Base-by-base conservation (phyloP, 30 jellyfish, hydroid and myxozoan species). In the Turritopsis rubra region DNA sequence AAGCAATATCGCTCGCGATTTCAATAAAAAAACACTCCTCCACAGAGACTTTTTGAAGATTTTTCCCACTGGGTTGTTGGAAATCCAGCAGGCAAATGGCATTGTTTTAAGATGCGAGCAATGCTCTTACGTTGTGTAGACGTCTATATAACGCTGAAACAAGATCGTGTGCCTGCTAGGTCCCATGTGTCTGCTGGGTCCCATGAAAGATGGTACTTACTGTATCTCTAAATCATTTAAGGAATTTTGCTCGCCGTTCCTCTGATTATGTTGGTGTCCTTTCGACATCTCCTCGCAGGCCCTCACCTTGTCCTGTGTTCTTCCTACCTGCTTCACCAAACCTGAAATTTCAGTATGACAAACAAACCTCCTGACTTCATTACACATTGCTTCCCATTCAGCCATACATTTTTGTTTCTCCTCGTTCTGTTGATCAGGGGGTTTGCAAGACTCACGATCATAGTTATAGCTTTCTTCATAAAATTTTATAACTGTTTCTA, bases 391-490 rank as follows among this genome's bases (percentile, higher is more conserved):
- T 68, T 16, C 30, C 77, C 77, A 68, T 68, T 68, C 77, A 16
- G 28, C 16, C 77, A 68, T 7, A 19, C 28, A 68, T n/a, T 27
- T 9, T 1, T 23, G 31, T 27, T 68, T 27, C 19, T 68, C 77
- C 21, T 7, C 21, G 9, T 17, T 68, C 31, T n/a, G 77, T 41
- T 41, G 60, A 27, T 68, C 77, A 68, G 77, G 28, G 31, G 28
- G 28, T 68, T 68, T 68, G 21, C 30, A 68, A 68, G 19, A 68
- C 19, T 68, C 31, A n/a, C 9, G 30, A 19, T 68, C 77, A 27
- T 27, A 68, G 16, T 68, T 68, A 27, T 68, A 68, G 30, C 22
- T 19, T 68, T 68, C 77, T 68, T 68, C 77, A 68, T 68, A 68
- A n/a, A 68, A n/a, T 8, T 19, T 9, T 0, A 9, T 19, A 68